These are phyloP conservation scores for Liparis tanakae DNA, from an alignment of 2,797 vertebrate genomes.

Conservation along the genomic window DNA sequence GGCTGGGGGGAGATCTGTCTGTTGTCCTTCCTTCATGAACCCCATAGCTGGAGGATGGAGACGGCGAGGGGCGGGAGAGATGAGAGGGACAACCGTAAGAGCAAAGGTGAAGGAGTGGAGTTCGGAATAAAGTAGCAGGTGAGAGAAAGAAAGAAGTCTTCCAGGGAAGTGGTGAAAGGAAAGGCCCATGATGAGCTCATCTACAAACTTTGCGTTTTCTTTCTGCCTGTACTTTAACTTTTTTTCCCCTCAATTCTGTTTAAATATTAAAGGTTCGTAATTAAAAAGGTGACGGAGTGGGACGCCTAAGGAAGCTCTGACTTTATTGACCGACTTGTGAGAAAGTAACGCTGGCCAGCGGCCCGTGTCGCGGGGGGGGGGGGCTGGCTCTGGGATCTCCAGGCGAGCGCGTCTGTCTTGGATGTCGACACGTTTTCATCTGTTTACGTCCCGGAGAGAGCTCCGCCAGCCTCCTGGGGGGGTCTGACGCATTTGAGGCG, in stretches of 20 bases:
- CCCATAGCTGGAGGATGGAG: conserved; percentile 29
- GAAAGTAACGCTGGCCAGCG: conserved; percentile 52
- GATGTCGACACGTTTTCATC: conserved; percentile 60
- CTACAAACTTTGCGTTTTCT: background rate
- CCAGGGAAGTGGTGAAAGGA: conserved; percentile 14
- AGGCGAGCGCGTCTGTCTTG: conserved; percentile 31
- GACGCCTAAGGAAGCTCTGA: conserved; percentile 57
- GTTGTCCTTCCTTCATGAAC: conserved; percentile 61
- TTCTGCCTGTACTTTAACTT: conserved; percentile 58
- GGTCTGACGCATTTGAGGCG: conserved; percentile 41
- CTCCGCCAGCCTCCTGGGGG: conserved; percentile 41
- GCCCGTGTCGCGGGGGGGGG: background rate
- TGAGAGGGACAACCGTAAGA: conserved; percentile 46
- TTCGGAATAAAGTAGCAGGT: conserved; percentile 18
- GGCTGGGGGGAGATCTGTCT: conserved; percentile 54
- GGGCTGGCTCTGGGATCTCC: conserved; percentile 21
- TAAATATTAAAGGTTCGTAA: conserved; percentile 80
- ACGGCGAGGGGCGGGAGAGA: conserved; percentile 29
- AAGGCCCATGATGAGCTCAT: too few species aligned
- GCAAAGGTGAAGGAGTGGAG: conserved; percentile 42
- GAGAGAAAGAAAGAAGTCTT: conserved; percentile 1
- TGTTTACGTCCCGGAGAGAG: conserved; percentile 53
- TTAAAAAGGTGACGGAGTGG: conserved; percentile 75
- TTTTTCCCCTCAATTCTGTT: conserved; percentile 69
- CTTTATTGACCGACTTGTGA: conserved; percentile 72